Evolutionary conservation across 2,113 vertebrate species (phyloP).

Genomic region (Chaenogobius annularis): DNA sequence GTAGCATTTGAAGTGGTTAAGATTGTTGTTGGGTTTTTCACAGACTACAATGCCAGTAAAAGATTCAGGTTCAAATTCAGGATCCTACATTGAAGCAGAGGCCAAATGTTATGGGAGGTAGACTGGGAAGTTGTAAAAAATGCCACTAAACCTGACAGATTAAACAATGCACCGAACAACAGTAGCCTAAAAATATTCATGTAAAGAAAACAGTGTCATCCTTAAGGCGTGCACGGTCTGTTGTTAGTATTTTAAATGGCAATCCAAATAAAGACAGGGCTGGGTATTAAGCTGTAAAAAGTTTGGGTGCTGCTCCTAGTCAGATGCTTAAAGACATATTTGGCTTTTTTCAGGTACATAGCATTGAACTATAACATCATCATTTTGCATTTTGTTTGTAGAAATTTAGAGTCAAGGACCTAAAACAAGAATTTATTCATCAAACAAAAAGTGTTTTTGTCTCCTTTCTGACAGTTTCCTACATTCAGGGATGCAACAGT

Average conservation of each 20-base stretch:
- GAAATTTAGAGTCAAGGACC: too few relatives aligned
- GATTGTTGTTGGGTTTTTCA: slow-evolving; percentile 88
- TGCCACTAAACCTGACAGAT: slow-evolving; percentile 8
- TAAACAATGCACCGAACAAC: background rate
- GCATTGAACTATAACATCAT: too few relatives aligned
- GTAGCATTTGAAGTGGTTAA: slow-evolving; percentile 91
- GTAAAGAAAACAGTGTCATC: background rate
- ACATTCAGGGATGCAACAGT: too few relatives aligned
- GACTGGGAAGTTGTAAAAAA: slow-evolving; percentile 9
- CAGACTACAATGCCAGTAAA: slow-evolving; percentile 84
- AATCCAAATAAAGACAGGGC: background rate
- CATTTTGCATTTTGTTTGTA: too few relatives aligned
- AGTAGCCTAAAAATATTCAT: background rate
- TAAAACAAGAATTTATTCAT: too few relatives aligned
- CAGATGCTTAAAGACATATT: too few relatives aligned
- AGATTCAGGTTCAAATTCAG: slow-evolving; percentile 74
- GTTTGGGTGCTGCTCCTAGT: too few relatives aligned
- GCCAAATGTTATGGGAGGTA: background rate
- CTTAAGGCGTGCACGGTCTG: slow-evolving; percentile 8
- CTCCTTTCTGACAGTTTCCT: too few relatives aligned
- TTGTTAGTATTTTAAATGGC: background rate
- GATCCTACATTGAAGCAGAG: slow-evolving; percentile 46
- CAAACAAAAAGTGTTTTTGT: too few relatives aligned
- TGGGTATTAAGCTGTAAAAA: background rate
- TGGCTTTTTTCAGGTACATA: too few relatives aligned